Evolutionary conservation across 2,888 invertebrate species (phyloP).

Genomic region (Brachycybe producta): DNA sequence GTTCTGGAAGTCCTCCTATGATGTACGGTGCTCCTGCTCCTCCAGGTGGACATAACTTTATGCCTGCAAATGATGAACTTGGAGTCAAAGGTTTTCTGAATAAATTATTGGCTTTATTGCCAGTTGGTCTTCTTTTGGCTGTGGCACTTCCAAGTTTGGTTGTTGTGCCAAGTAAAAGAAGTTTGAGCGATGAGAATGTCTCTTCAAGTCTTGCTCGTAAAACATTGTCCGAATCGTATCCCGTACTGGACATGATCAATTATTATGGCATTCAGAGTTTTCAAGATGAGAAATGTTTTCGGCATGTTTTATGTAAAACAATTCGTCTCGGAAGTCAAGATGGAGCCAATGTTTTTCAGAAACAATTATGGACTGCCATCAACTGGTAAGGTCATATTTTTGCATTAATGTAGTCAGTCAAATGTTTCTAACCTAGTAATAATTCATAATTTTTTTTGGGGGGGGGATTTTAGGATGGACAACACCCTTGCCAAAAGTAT

Average conservation of each 20-base stretch:
- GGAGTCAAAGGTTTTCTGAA: constrained; percentile 9
- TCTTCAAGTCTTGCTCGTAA: background rate
- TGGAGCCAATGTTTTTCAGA: constrained; percentile 14
- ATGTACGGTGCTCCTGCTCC: too few species aligned
- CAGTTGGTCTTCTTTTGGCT: constrained; percentile 13
- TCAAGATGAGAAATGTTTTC: constrained; percentile 9
- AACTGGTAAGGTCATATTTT: constrained; percentile 1
- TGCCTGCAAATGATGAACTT: constrained; percentile 10
- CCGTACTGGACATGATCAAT: constrained; percentile 14
- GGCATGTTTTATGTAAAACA: constrained; percentile 11
- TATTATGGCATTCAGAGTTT: constrained; percentile 14
- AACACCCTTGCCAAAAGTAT: constrained; percentile 6
- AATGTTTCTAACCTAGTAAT: background rate
- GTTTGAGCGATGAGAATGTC: constrained; percentile 1
- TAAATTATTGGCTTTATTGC: constrained; percentile 13
- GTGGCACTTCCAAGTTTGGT: constrained; percentile 13
- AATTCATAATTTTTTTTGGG: background rate
- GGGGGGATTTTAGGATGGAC: background rate
- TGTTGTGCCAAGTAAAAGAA: constrained; percentile 7
- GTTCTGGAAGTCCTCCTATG: too few species aligned
- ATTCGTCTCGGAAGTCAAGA: constrained; percentile 13
- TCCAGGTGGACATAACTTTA: too few species aligned
- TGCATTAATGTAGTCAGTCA: background rate
- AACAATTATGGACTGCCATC: constrained; percentile 12
- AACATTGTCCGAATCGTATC: background rate